Percentiles rank a stretch among this genome's conserved stretches.
phyloP scores from a whole-genome alignment of 1,140 invertebrate genomes.

The Trichogramma pretiosum region DNA sequence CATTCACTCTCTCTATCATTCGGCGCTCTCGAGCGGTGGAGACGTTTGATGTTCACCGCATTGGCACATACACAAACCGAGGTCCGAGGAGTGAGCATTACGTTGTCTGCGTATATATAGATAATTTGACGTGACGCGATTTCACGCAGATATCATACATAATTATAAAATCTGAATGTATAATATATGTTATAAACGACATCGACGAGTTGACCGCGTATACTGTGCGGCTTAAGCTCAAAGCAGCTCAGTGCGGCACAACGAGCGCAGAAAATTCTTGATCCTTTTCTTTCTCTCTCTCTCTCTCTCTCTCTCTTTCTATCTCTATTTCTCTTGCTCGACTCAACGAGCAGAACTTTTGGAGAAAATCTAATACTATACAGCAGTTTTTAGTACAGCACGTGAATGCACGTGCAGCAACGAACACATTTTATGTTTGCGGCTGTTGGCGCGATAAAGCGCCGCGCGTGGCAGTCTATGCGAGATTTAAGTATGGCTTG shows the following conservation, averaged over 20 bases:
- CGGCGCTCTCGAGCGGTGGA: too few relatives aligned
- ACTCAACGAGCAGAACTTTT: neutral
- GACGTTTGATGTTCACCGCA: too few relatives aligned
- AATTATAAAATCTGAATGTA: too few relatives aligned
- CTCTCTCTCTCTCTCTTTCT: conserved; percentile 7
- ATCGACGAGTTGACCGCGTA: neutral
- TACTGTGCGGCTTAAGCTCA: neutral
- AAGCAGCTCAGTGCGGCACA: neutral
- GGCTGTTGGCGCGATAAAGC: too few relatives aligned
- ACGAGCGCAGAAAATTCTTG: conserved; percentile 2
- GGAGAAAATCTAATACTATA: too few relatives aligned
- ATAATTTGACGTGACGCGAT: neutral
- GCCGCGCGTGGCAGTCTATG: too few relatives aligned
- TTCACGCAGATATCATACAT: neutral
- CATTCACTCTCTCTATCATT: too few relatives aligned
- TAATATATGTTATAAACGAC: neutral
- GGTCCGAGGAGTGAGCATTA: too few relatives aligned
- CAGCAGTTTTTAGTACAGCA: neutral
- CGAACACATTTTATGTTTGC: neutral
- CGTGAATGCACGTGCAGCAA: neutral
- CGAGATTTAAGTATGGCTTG: too few relatives aligned
- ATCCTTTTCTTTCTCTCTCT: conserved; percentile 7
- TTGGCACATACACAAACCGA: too few relatives aligned
- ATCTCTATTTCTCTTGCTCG: neutral
- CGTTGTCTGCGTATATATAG: too few relatives aligned